Conservation (phyloP, 2,888 invertebrate species). For the Hymenopus coronatus region DNA sequence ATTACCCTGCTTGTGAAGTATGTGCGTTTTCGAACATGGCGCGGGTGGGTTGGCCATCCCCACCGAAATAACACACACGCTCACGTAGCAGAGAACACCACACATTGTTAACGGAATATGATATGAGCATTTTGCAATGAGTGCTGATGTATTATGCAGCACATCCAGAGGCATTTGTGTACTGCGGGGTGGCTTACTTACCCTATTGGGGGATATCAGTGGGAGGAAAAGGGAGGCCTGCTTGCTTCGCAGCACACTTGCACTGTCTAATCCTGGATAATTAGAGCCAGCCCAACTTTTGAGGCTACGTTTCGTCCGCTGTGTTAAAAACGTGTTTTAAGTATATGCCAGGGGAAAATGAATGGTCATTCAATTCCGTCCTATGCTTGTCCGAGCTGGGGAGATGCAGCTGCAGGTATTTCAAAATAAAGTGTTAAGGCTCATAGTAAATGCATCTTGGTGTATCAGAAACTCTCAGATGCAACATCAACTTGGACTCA, state of each 20-base stretch:
- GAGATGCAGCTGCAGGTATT: too few relatives aligned
- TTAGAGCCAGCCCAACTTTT: not conserved
- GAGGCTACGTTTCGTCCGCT: not conserved
- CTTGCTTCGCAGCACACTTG: not conserved
- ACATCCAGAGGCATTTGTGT: slow-evolving; percentile 14
- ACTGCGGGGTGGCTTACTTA: slow-evolving; percentile 16
- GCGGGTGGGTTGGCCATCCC: not conserved
- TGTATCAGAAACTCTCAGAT: too few relatives aligned
- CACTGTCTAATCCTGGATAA: slow-evolving; percentile 11
- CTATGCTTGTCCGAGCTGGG: too few relatives aligned
- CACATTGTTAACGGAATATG: slow-evolving; percentile 29
- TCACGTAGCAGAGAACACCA: slow-evolving; percentile 1
- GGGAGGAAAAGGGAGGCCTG: not conserved
- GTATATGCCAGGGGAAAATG: not conserved
- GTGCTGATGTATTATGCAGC: slow-evolving; percentile 21
- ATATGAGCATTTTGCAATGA: slow-evolving; percentile 29
- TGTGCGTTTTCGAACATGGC: not conserved
- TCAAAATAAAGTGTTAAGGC: too few relatives aligned
- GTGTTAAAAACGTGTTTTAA: not conserved
- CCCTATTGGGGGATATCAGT: slow-evolving; percentile 18
- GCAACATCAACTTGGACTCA: too few relatives aligned
- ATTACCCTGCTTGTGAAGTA: slow-evolving; percentile 17
- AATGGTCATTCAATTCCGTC: not conserved
- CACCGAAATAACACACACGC: not conserved
- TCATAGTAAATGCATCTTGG: too few relatives aligned